Evolutionary conservation across 2,113 vertebrate genomes (phyloP).

Genomic region (Upupa epops): DNA sequence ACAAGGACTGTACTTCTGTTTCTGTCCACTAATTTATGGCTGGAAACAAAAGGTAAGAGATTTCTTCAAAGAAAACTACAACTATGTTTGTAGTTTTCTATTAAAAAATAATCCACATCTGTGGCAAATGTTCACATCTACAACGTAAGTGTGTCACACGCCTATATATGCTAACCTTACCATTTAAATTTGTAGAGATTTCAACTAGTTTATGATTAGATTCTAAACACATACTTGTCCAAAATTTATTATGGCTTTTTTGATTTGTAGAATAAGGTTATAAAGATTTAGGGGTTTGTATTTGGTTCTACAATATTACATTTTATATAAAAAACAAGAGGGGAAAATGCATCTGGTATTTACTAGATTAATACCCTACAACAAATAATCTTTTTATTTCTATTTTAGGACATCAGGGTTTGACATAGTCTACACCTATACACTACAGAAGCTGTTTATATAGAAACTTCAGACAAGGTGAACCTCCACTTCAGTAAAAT

Average conservation of each 20-base stretch:
- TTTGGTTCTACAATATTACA: not conserved
- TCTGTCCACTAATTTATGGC: not conserved
- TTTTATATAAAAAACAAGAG: not conserved
- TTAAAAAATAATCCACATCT: not conserved
- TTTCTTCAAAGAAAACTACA: not conserved
- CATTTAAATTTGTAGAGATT: not conserved
- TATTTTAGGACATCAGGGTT: not conserved
- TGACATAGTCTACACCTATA: not conserved
- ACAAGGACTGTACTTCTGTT: not conserved
- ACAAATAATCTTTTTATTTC: not conserved
- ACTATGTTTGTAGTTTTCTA: not conserved
- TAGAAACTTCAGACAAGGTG: not conserved
- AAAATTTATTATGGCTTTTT: not conserved
- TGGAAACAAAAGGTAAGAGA: not conserved
- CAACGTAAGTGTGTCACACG: not conserved
- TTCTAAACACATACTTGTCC: not conserved
- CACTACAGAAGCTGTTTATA: not conserved
- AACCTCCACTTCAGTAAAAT: not conserved
- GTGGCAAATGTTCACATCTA: not conserved
- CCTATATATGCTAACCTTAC: not conserved
- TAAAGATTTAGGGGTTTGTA: not conserved
- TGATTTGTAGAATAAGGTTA: not conserved
- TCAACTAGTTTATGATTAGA: not conserved
- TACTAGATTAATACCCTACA: not conserved
- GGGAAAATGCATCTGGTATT: not conserved